Conservation (phyloP, 2,888 invertebrate genomes). For the Drosophila suboccidentalis region DNA sequence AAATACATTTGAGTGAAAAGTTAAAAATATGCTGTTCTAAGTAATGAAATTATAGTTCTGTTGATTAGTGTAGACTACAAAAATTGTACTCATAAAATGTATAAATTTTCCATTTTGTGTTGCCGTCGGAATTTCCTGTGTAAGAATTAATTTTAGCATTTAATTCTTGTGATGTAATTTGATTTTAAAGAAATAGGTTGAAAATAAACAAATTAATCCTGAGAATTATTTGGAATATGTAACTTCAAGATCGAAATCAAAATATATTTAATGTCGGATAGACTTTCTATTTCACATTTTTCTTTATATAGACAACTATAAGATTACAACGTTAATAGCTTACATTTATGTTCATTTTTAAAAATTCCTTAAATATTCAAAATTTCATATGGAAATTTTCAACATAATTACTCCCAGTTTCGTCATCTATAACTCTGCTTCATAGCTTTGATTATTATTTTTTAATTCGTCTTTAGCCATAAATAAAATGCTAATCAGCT, state of each 20-base stretch:
- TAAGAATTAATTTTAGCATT: neutral
- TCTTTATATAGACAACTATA: too few species aligned
- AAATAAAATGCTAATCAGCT: slow-evolving; percentile 71
- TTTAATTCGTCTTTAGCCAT: slow-evolving; percentile 33
- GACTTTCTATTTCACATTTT: neutral
- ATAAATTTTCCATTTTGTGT: neutral
- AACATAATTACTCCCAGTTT: neutral
- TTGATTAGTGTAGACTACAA: neutral
- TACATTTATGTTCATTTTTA: too few species aligned
- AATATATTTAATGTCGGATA: too few species aligned
- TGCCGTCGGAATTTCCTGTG: slow-evolving; percentile 9
- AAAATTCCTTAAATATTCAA: neutral
- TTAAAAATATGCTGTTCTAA: neutral
- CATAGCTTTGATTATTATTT: slow-evolving; percentile 15
- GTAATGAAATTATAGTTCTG: neutral
- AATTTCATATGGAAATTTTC: neutral
- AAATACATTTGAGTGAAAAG: neutral
- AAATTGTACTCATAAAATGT: neutral
- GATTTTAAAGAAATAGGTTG: neutral
- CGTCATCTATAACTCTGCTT: neutral
- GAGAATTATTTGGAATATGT: neutral
- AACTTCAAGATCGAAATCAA: too few species aligned
- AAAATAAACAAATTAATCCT: neutral
- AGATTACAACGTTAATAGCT: too few species aligned
- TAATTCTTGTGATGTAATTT: neutral